Conservation (phyloP, 2,797 vertebrate genomes). For the Threskiornis aethiopicus region DNA sequence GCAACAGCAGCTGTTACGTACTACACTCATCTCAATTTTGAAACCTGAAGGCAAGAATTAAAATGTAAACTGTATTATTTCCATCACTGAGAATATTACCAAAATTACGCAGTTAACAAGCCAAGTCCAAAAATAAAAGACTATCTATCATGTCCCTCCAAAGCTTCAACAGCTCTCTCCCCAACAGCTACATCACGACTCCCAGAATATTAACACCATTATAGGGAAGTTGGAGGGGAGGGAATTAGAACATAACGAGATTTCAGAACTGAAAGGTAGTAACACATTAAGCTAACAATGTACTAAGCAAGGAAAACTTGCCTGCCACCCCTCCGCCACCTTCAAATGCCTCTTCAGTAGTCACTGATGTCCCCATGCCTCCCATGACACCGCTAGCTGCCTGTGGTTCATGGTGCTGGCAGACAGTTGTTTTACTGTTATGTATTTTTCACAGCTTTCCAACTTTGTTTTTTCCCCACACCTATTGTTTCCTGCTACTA, state of each 20-base stretch:
- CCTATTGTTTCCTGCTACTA: neutral
- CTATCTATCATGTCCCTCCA: neutral
- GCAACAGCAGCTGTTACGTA: neutral
- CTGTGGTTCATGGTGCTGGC: rapidly evolving
- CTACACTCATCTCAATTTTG: neutral
- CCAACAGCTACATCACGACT: neutral
- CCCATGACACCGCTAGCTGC: neutral
- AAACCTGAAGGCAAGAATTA: neutral
- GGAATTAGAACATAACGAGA: rapidly evolving
- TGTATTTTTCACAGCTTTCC: rapidly evolving
- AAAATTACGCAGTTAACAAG: neutral
- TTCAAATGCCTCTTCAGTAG: neutral
- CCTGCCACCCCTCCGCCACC: neutral
- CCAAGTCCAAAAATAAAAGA: neutral
- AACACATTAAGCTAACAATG: rapidly evolving
- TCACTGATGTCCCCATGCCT: neutral
- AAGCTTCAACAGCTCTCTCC: neutral
- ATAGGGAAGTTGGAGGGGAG: neutral
- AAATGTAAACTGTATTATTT: neutral
- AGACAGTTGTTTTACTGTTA: neutral
- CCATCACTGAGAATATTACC: neutral
- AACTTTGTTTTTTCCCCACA: neutral
- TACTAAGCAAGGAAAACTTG: neutral
- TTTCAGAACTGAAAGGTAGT: neutral
- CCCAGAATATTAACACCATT: neutral